These are phyloP conservation scores for Xanthorhoe designata DNA, from an alignment of 2,888 invertebrate genomes.

Conservation along the genomic window DNA sequence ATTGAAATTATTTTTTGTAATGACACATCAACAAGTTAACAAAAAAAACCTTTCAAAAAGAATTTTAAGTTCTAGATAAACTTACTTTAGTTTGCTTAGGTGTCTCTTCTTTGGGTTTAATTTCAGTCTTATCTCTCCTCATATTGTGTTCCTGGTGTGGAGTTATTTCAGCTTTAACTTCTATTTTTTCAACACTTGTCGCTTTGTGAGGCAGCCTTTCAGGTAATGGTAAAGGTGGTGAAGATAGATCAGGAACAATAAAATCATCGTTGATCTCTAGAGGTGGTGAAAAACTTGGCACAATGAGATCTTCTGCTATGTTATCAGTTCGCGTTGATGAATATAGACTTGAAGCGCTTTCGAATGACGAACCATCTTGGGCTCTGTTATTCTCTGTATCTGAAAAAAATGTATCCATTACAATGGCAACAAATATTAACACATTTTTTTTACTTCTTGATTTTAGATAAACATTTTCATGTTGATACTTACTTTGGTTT, in stretches of 20 bases:
- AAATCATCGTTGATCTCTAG: constrained; percentile 81
- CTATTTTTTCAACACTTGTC: constrained; percentile 69
- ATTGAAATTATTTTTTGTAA: no score
- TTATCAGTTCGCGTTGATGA: constrained; percentile 91
- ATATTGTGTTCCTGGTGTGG: constrained; percentile 63
- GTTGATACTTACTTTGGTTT: constrained; percentile 70
- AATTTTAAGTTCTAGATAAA: neutral
- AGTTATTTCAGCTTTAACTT: constrained; percentile 75
- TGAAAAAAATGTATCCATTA: constrained; percentile 55
- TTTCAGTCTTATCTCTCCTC: constrained; percentile 82
- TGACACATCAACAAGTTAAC: neutral
- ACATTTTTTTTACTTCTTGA: neutral
- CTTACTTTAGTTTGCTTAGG: constrained; percentile 60
- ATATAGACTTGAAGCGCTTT: constrained; percentile 93
- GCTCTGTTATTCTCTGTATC: constrained; percentile 85
- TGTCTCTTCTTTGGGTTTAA: constrained; percentile 69
- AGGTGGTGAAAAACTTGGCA: constrained; percentile 87
- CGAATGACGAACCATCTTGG: constrained; percentile 94
- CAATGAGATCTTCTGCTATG: constrained; percentile 87
- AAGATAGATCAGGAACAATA: constrained; percentile 75
- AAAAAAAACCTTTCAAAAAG: neutral
- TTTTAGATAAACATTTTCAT: neutral
- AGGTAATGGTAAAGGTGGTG: constrained; percentile 78
- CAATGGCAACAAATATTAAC: neutral
- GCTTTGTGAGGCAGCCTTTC: constrained; percentile 65